Evolutionary conservation across 2,113 vertebrate genomes (phyloP).

Genomic region (Suricata suricatta): DNA sequence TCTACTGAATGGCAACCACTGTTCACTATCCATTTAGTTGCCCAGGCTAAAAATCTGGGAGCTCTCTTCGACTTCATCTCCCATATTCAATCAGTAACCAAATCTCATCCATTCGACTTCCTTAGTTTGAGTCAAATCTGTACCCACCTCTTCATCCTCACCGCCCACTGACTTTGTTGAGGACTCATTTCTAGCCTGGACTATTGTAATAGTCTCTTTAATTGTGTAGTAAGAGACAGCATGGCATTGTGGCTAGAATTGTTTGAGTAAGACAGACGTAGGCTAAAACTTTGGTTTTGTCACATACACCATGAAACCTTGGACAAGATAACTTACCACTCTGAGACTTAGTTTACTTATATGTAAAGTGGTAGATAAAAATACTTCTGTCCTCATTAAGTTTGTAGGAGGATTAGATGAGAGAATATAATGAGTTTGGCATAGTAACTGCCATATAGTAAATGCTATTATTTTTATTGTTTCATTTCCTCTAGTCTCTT

Average conservation of each 20-base stretch:
- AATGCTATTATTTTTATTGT: conserved; percentile 17
- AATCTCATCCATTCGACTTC: background rate
- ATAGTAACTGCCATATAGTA: background rate
- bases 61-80: background rate
- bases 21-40: background rate
- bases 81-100: background rate
- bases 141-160: background rate
- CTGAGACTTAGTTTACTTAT: conserved; percentile 13
- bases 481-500: background rate
- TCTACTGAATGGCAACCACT: background rate
- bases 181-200: background rate
- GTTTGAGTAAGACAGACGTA: background rate
- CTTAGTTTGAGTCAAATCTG: background rate
- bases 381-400: background rate
- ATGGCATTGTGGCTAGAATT: background rate
- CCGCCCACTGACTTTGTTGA: background rate
- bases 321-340: background rate
- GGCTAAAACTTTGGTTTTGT: background rate
- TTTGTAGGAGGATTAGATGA: background rate
- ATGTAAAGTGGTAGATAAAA: background rate
- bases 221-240: background rate
- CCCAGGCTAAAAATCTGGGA: background rate
- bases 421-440: background rate
- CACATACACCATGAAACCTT: background rate
- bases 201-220: background rate